A percentile compares a stretch with the other conserved stretches of the same genome.
Evolutionary conservation across 53 echinoderm and acorn worm genomes (phyloP).

Genomic region (Holothuria leucospilota): DNA sequence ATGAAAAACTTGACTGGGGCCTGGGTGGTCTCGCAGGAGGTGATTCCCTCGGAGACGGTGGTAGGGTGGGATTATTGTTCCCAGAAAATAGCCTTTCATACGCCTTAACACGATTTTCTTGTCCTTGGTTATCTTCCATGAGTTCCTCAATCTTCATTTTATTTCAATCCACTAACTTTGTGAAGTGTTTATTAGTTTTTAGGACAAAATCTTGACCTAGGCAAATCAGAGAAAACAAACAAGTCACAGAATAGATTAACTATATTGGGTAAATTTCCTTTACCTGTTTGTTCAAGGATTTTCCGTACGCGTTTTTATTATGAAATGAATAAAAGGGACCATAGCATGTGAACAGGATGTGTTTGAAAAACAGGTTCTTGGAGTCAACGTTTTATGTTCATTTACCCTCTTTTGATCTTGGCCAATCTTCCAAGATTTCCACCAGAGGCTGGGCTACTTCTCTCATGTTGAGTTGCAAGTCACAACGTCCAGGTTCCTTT

Average conservation of each 20-base stretch:
- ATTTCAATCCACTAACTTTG: background rate
- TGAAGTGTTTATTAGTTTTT: background rate
- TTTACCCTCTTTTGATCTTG: conserved; percentile 77
- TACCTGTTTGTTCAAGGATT: no score
- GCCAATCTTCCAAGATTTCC: conserved; percentile 69
- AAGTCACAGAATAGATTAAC: no score
- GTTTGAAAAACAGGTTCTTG: no score
- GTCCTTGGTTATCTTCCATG: conserved; percentile 12
- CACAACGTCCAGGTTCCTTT: conserved; percentile 57
- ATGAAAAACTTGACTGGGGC: no score
- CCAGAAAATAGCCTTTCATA: background rate
- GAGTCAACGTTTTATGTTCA: no score
- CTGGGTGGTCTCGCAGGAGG: no score
- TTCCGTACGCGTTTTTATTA: no score
- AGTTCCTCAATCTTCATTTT: conserved; percentile 26
- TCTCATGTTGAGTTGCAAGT: conserved; percentile 44
- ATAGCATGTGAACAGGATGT: no score
- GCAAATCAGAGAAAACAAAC: no score
- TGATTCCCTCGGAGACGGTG: background rate
- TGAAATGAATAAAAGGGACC: no score
- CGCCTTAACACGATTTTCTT: background rate
- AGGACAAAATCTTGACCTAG: conserved; percentile 20
- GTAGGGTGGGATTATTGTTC: background rate
- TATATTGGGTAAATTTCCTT: no score
- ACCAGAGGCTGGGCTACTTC: conserved; percentile 70